Conservation (phyloP, 2,113 vertebrate species). For the Pelvicachromis taeniatus region DNA sequence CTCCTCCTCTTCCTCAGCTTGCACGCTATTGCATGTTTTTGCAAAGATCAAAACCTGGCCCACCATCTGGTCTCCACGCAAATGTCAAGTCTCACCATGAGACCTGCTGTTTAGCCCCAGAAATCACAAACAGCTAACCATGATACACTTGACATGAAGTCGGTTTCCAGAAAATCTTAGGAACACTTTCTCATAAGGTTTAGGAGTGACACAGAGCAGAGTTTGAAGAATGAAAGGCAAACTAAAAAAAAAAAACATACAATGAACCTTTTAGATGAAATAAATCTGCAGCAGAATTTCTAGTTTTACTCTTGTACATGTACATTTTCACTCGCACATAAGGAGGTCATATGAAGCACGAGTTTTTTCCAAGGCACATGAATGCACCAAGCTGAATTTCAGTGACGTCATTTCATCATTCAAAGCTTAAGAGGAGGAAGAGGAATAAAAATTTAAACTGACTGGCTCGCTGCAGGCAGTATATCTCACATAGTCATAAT, state of each 20-base stretch:
- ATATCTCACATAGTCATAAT: background rate
- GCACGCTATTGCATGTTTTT: background rate
- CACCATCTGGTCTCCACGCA: background rate
- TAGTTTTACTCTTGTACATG: background rate
- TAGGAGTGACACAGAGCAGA: background rate
- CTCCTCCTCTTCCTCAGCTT: background rate
- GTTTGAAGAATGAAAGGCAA: background rate
- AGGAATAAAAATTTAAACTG: conserved; percentile 13
- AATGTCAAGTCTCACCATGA: background rate
- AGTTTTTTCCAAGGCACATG: background rate
- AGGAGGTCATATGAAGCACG: background rate
- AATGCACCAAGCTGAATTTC: conserved; percentile 16
- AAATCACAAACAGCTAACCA: background rate
- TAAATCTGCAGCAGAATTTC: background rate
- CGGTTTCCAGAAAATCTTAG: background rate
- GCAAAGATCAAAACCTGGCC: conserved; percentile 12
- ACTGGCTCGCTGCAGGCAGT: conserved; percentile 23
- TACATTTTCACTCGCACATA: background rate
- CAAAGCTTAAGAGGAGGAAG: background rate
- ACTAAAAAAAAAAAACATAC: background rate
- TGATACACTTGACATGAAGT: background rate
- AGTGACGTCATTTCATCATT: conserved; percentile 1
- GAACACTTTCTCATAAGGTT: background rate
- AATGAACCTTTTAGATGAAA: background rate
- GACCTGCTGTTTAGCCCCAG: background rate